phyloP scores from a whole-genome alignment of 1,140 invertebrate species.

The Aradophagus sp. region DNA sequence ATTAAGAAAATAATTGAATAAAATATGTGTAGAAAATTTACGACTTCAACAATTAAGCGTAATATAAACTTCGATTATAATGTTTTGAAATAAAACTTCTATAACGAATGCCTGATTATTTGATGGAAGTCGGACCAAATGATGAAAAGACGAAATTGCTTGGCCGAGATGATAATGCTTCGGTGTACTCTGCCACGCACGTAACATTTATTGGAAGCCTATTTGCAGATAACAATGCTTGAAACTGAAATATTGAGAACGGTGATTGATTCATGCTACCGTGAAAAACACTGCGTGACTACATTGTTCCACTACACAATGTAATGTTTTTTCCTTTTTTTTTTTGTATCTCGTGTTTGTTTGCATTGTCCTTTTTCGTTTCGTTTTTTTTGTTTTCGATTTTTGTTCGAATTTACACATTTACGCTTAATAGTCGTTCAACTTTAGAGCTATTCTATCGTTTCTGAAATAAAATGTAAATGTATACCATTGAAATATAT shows the following conservation, averaged over 20 bases:
- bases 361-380: slow-evolving; percentile 15
- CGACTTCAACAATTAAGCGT: too few relatives aligned
- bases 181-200: slow-evolving; percentile 43
- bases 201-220: slow-evolving; percentile 57
- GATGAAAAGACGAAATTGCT: slow-evolving; percentile 51
- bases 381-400: slow-evolving; percentile 21
- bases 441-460: too few relatives aligned
- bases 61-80: too few relatives aligned
- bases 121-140: neutral
- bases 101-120: too few relatives aligned
- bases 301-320: slow-evolving; percentile 49
- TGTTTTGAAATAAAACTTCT: too few relatives aligned
- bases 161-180: slow-evolving; percentile 55
- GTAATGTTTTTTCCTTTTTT: slow-evolving; percentile 36
- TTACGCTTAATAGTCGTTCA: slow-evolving; percentile 35
- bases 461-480: too few relatives aligned
- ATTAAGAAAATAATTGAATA: too few relatives aligned
- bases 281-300: slow-evolving; percentile 57
- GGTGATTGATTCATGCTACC: slow-evolving; percentile 53
- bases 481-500: too few relatives aligned
- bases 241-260: slow-evolving; percentile 58
- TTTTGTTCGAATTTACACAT: slow-evolving; percentile 36
- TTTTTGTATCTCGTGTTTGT: neutral
- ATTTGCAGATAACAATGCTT: slow-evolving; percentile 56
- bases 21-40: too few relatives aligned